These are phyloP conservation scores for Chelon labrosus DNA, from an alignment of 2,797 vertebrate genomes.

Conservation along the genomic window DNA sequence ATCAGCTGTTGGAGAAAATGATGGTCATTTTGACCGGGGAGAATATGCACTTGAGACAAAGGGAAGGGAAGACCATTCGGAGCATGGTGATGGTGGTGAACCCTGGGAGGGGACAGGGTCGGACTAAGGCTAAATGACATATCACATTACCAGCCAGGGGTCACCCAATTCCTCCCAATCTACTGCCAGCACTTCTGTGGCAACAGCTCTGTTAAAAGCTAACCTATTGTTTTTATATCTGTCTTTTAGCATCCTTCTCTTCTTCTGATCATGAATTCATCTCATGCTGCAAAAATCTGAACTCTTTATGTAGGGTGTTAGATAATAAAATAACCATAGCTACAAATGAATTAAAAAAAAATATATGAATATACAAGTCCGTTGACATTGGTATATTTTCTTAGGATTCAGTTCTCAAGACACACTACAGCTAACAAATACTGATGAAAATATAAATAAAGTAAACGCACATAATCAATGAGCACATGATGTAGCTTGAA, in stretches of 20 bases:
- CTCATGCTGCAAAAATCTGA: background rate
- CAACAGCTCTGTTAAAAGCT: slow-evolving; percentile 60
- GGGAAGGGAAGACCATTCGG: slow-evolving; percentile 82
- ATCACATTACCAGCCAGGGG: slow-evolving; percentile 78
- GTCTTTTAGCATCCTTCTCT: slow-evolving; percentile 21
- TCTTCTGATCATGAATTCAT: slow-evolving; percentile 3
- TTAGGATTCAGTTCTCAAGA: slow-evolving; percentile 4
- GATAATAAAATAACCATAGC: slow-evolving; percentile 3
- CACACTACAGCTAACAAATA: background rate
- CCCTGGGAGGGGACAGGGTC: slow-evolving; percentile 73
- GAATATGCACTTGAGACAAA: slow-evolving; percentile 88
- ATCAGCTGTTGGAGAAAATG: slow-evolving; percentile 81
- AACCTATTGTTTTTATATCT: slow-evolving; percentile 56
- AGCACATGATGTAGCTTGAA: slow-evolving; percentile 44
- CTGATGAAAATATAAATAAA: slow-evolving; percentile 23
- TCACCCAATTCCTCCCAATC: slow-evolving; percentile 77
- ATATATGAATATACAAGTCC: slow-evolving; percentile 2
- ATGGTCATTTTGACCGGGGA: slow-evolving; percentile 79
- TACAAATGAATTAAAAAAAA: background rate
- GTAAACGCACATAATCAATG: slow-evolving; percentile 1
- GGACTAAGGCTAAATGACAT: slow-evolving; percentile 80
- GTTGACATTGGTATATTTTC: background rate
- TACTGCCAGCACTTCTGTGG: slow-evolving; percentile 55
- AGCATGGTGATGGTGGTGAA: slow-evolving; percentile 66
- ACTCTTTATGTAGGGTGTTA: slow-evolving; percentile 9